phyloP scores from a whole-genome alignment of 2,113 vertebrate species.

The Lamprotornis superbus region DNA sequence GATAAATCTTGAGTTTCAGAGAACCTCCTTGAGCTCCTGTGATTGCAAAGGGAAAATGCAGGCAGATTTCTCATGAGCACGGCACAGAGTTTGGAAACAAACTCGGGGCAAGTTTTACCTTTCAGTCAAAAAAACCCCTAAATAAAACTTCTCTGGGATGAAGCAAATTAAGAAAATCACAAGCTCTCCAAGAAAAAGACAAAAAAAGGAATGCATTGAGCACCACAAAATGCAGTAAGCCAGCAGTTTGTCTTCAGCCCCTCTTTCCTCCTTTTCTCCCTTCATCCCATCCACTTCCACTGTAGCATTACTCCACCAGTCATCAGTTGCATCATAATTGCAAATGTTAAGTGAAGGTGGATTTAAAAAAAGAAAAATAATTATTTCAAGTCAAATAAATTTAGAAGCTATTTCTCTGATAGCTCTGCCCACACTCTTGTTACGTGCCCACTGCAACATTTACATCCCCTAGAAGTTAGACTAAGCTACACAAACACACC shows the following conservation, averaged over 20 bases:
- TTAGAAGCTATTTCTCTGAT: background rate
- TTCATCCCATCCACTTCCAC: background rate
- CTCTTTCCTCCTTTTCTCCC: background rate
- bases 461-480: background rate
- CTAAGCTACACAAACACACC: background rate
- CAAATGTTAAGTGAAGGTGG: background rate
- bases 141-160: background rate
- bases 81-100: background rate
- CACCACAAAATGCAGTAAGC: background rate
- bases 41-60: background rate
- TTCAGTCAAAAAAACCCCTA: background rate
- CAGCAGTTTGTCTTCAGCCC: background rate
- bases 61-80: accelerated
- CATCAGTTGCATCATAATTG: background rate
- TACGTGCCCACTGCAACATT: background rate
- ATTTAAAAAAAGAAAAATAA: background rate
- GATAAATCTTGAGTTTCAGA: constrained; percentile 13
- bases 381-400: background rate
- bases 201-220: background rate
- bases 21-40: background rate
- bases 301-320: background rate
- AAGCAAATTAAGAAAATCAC: background rate
- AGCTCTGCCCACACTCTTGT: background rate
- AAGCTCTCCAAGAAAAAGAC: background rate
- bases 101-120: background rate